Conservation (phyloP, 2,113 vertebrate genomes). For the Myxocyprinus asiaticus region DNA sequence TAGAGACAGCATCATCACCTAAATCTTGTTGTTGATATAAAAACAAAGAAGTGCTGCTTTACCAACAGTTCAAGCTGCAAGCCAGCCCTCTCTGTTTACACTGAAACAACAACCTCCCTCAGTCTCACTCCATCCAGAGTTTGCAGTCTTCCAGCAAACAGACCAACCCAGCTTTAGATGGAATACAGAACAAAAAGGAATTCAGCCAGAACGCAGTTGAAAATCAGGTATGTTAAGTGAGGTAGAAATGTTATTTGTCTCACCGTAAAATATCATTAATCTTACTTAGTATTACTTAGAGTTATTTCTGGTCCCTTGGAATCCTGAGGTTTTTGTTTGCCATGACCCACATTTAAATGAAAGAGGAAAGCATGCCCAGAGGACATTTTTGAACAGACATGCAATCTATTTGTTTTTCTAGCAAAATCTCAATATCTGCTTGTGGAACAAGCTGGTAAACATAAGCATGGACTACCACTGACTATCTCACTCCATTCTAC, state of each 20-base stretch:
- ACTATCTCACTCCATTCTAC: background rate
- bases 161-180: constrained; percentile 9
- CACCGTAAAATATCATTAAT: constrained; percentile 41
- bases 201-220: constrained; percentile 1
- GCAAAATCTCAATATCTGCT: background rate
- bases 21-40: constrained; percentile 68
- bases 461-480: too few relatives aligned
- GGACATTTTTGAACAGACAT: background rate
- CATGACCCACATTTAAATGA: too few relatives aligned
- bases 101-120: constrained; percentile 61
- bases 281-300: background rate
- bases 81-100: constrained; percentile 64
- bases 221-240: constrained; percentile 12
- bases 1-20: constrained; percentile 37
- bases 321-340: too few relatives aligned
- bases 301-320: too few relatives aligned
- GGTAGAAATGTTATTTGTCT: constrained; percentile 14
- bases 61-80: constrained; percentile 42
- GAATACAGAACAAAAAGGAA: constrained; percentile 32
- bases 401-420: background rate
- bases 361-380: too few relatives aligned
- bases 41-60: constrained; percentile 67
- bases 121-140: constrained; percentile 20
- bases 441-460: constrained; percentile 19
- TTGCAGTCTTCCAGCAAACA: constrained; percentile 40